Evolutionary conservation across 1,140 invertebrate genomes (phyloP), one percentile per base, ranked within the genome.

Genomic region (Armadillidium nasatum): DNA sequence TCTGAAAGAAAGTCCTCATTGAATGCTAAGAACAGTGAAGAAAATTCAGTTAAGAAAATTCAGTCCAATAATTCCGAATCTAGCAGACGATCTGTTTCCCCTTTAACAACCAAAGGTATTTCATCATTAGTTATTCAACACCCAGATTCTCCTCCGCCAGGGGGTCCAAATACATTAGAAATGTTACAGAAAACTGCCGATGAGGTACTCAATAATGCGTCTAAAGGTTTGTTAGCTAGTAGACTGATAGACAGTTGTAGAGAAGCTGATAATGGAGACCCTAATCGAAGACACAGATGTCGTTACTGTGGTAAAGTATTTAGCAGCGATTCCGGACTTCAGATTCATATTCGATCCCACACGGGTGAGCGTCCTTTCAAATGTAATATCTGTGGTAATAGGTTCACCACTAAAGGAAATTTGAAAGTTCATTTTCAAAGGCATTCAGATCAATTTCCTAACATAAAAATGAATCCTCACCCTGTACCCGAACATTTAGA

Each of bases 301-400:
- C 89, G 93, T 77, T 98, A 97, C 85, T 99, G 97, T 87, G 95
- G 95, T 83, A 99, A 99, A 89, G 94, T 97, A 75, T 98, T 98
- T 84, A 95, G 95, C 82, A 96, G 94, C 82, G 95, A 98, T 86
- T 95, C 93, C 15, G 94, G 94, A 10, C 89, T 97, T 44, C 94
- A 96, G 88, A 96, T 96, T 83, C 95, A 97, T 88, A 95, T 97
- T 85, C 88, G 94, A 82, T 95, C 94, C 33, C 95, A 97, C 85
- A 97, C 95, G 82, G 95, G 97, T 81, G 97, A 99, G 88, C 89
- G 96, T 74, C 97, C 97, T 54, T 99, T 96, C 87, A 96, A 96
- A 86, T 99, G 97, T 88, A 97, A 97, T 86, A 94, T 98, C 77
- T 99, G 97, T 87, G 95, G 95, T 71, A 96, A 94, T 85, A 89